Evolutionary conservation across 2,113 vertebrate genomes (phyloP).

Genomic region (Chunga burmeisteri): DNA sequence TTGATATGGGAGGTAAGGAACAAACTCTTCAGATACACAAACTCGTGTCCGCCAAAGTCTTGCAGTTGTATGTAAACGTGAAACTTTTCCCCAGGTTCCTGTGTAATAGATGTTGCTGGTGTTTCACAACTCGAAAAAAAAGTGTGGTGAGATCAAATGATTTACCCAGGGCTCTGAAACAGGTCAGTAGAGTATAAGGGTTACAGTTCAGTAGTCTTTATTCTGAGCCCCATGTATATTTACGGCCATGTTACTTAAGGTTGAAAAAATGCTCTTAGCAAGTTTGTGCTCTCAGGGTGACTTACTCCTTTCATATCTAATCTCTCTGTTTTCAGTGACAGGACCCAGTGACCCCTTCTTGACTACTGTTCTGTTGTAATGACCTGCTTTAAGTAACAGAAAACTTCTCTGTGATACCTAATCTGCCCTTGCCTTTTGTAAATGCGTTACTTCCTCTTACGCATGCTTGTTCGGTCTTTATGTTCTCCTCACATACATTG

Average conservation of each 20-base stretch:
- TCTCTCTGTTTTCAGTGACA: slow-evolving; percentile 13
- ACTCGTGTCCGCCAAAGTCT: fast-evolving
- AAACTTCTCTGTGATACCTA: slow-evolving; percentile 16
- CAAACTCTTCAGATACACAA: background rate
- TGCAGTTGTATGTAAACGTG: background rate
- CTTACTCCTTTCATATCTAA: slow-evolving; percentile 42
- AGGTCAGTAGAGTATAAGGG: background rate
- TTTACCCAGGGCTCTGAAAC: slow-evolving; percentile 15
- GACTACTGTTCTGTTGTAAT: slow-evolving; percentile 22
- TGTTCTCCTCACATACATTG: background rate
- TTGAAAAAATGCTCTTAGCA: slow-evolving; percentile 52
- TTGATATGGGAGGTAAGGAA: background rate
- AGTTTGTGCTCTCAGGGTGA: slow-evolving; percentile 8
- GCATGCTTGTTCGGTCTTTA: background rate
- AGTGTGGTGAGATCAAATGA: slow-evolving; percentile 17
- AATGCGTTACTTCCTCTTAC: slow-evolving; percentile 26
- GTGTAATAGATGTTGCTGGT: background rate
- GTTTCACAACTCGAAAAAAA: slow-evolving; percentile 34
- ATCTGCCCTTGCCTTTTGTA: background rate
- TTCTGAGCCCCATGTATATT: slow-evolving; percentile 3
- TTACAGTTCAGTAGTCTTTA: slow-evolving; percentile 27
- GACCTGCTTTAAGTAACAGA: slow-evolving; percentile 30
- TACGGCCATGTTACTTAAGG: slow-evolving; percentile 27
- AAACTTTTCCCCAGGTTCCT: background rate
- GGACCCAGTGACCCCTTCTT: slow-evolving; percentile 4